phyloP scores from a whole-genome alignment of 2,113 vertebrate genomes.

The Urocitellus parryii region DNA sequence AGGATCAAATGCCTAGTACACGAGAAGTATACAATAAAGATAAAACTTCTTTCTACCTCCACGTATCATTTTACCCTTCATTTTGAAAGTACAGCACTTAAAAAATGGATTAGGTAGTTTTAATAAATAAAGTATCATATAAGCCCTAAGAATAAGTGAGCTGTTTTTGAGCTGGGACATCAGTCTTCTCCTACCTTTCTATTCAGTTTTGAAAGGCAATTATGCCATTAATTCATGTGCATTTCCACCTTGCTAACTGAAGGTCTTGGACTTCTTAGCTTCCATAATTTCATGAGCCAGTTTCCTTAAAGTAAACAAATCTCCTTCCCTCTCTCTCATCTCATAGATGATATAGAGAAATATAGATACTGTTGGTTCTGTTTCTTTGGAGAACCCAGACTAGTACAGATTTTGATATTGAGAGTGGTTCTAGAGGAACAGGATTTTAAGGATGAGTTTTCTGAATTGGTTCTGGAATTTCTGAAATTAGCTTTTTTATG shows the following conservation, averaged over 20 bases:
- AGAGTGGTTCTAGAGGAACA: not conserved
- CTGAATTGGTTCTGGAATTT: not conserved
- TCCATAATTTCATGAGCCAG: not conserved
- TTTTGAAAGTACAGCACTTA: not conserved
- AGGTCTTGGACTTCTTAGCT: not conserved
- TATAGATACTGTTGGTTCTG: not conserved
- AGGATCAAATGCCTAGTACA: not conserved
- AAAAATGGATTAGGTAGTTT: not conserved
- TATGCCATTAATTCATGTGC: not conserved
- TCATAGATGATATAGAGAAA: not conserved
- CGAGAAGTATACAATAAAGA: not conserved
- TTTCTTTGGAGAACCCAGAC: not conserved
- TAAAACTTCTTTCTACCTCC: not conserved
- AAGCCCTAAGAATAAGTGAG: not conserved
- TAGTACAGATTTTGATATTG: not conserved
- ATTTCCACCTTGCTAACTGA: not conserved
- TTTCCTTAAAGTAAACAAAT: not conserved
- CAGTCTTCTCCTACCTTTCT: not conserved
- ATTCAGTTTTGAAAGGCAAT: not conserved
- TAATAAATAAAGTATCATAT: constrained; percentile 8
- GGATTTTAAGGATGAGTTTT: not conserved
- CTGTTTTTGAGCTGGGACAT: not conserved
- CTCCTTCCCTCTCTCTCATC: not conserved
- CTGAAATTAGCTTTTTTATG: not conserved
- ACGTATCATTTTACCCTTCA: not conserved